Percentiles rank a stretch among this genome's conserved stretches.
These are phyloP conservation scores for Microcebus murinus DNA, from an alignment of 2,113 vertebrate species.

Conservation along the genomic window DNA sequence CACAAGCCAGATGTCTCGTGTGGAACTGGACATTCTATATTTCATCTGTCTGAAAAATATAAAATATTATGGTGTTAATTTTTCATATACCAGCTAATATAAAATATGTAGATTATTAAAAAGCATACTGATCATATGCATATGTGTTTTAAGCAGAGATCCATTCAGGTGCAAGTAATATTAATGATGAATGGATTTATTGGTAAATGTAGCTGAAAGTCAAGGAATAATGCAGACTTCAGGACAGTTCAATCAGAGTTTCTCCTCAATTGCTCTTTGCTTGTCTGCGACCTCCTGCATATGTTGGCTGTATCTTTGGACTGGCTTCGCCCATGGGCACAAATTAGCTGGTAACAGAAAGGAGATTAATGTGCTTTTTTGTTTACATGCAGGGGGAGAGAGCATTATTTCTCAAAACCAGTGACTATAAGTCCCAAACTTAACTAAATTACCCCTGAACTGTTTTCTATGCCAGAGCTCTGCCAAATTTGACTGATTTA, in stretches of 20 bases:
- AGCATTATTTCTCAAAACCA: conserved; percentile 48
- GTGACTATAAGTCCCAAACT: not conserved
- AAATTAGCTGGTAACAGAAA: conserved; percentile 19
- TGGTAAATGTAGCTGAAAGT: conserved; percentile 28
- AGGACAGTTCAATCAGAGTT: not conserved
- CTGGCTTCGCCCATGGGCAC: not conserved
- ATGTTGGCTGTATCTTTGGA: not conserved
- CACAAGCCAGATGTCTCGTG: not conserved
- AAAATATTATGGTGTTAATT: not conserved
- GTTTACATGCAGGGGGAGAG: not conserved
- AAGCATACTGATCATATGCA: not conserved
- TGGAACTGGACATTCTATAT: not conserved
- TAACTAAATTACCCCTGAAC: not conserved
- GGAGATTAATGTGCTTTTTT: not conserved
- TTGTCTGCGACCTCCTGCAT: not conserved
- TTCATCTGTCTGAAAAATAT: not conserved
- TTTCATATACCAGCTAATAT: not conserved
- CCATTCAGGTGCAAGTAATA: not conserved
- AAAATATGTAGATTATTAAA: conserved; percentile 1
- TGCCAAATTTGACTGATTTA: not conserved
- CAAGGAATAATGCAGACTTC: not conserved
- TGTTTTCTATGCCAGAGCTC: not conserved
- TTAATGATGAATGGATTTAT: not conserved
- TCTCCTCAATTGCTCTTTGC: not conserved
- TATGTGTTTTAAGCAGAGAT: not conserved